Conservation (phyloP, 1,140 invertebrate genomes). For the Ditylenchus dipsaci region DNA sequence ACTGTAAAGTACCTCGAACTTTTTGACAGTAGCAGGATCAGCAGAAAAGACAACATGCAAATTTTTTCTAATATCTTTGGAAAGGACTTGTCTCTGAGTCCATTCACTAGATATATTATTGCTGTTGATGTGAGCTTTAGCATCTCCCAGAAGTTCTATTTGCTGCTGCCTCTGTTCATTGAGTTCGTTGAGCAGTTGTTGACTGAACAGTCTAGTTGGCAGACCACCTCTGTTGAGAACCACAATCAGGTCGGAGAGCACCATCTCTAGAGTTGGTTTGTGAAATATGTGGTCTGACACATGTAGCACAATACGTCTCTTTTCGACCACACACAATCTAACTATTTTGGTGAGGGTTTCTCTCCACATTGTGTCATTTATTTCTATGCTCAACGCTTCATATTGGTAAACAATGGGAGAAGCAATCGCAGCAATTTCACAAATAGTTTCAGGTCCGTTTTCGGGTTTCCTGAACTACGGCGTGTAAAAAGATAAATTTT, state of each 20-base stretch:
- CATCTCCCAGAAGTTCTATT: neutral
- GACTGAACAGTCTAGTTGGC: constrained; percentile 25
- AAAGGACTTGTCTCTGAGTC: constrained; percentile 23
- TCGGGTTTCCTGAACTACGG: constrained; percentile 11
- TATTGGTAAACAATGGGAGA: constrained; percentile 6
- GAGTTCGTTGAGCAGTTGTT: constrained; percentile 20
- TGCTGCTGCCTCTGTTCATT: constrained; percentile 2
- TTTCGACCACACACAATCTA: constrained; percentile 15
- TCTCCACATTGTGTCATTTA: constrained; percentile 21
- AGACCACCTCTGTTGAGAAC: constrained; percentile 29
- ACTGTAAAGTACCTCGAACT: constrained; percentile 1
- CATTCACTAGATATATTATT: constrained; percentile 23
- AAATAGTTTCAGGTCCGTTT: constrained; percentile 21
- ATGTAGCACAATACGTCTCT: constrained; percentile 10
- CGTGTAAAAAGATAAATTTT: neutral
- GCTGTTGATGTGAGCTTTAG: too few species aligned
- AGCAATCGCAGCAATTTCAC: constrained; percentile 12
- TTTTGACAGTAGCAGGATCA: constrained; percentile 15
- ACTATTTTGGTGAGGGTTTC: constrained; percentile 29
- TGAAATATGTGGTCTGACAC: constrained; percentile 25
- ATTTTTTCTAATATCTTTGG: constrained; percentile 17
- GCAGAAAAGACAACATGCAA: constrained; percentile 29
- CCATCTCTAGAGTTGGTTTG: constrained; percentile 6
- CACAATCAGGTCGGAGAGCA: constrained; percentile 26
- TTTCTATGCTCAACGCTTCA: constrained; percentile 9